Base-by-base conservation (phyloP, 1,140 invertebrate genomes). In the Adoxophyes honmai region DNA sequence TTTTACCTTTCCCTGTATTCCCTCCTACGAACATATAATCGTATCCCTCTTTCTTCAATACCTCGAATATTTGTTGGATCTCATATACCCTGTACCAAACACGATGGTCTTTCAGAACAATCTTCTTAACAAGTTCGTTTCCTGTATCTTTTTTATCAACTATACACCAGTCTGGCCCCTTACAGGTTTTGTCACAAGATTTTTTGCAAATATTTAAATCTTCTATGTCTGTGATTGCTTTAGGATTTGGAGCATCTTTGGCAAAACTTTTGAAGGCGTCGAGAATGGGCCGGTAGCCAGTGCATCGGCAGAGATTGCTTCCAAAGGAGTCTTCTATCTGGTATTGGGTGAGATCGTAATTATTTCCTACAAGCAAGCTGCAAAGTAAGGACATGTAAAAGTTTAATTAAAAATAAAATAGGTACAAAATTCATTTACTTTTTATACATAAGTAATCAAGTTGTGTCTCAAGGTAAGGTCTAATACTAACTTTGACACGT, bases 221-320 rank as follows among this genome's bases (percentile, higher is more conserved):
- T 70, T 86, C 80, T 11, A 84, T 56, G n/a, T 56, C 38, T 53
- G 9, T 13, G 4, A 34, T 9, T 18, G 52, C n/a, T 5, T 34
- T 6, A 28, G 73, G 70, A 21, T 77, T 75, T 0, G 79, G 73
- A 0, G 91, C 91, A 70, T 94, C 93, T 35, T 64, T 84, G 4
- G 92, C 91, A 51, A 94, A 92, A 28, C 91, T 91, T 79, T 94
- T 95, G 68, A 95, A 95, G 2, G 94, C 91, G 36, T 95, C 93
- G 14, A 96, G 82, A 70, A 96, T 96, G 0, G 95, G 93, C 59
- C 95, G 86, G 69, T 95, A 96, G 0, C 95, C 95, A 1, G 95
- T 96, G 72, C 95, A 96, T 18, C 95, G 90, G 63, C 95, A 96
- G 11, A 95, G 90, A 72, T 96, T 96, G 59, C 95, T 93, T n/a